phyloP scores from a whole-genome alignment of 2,888 invertebrate species.

The Morpho deidamia region DNA sequence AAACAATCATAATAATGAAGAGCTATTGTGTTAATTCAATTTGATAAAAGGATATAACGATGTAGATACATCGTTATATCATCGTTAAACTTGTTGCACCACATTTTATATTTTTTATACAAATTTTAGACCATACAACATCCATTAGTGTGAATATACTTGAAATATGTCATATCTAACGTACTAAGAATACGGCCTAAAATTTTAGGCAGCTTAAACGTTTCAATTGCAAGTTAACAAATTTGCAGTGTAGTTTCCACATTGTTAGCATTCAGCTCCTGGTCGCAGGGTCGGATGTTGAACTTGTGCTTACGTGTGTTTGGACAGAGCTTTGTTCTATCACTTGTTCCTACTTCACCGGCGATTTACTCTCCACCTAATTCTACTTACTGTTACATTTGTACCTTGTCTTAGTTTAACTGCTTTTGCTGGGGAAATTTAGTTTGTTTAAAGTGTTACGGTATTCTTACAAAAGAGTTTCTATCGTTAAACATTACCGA shows the following conservation, averaged over 20 bases:
- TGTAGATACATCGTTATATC: too few relatives aligned
- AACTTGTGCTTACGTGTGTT: constrained; percentile 45
- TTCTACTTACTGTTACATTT: constrained; percentile 31
- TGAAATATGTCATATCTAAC: too few relatives aligned
- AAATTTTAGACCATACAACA: too few relatives aligned
- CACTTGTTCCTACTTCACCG: constrained; percentile 40
- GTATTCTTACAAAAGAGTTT: neutral
- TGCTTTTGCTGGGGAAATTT: neutral
- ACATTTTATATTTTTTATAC: too few relatives aligned
- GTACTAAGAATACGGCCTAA: neutral
- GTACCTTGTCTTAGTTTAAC: constrained; percentile 17
- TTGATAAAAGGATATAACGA: too few relatives aligned
- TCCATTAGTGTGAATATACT: too few relatives aligned
- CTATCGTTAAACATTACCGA: too few relatives aligned
- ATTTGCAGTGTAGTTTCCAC: constrained; percentile 21
- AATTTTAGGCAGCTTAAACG: constrained; percentile 7
- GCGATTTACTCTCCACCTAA: constrained; percentile 44
- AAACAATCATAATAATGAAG: too few relatives aligned
- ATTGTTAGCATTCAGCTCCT: constrained; percentile 41
- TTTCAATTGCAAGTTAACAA: constrained; percentile 18
- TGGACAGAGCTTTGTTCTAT: constrained; percentile 35
- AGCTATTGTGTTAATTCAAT: too few relatives aligned
- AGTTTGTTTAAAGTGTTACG: constrained; percentile 1
- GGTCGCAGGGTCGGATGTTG: constrained; percentile 45
- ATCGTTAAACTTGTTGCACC: too few relatives aligned